Base-by-base conservation (phyloP, 2,888 invertebrate species). In the Chelonus formosanus region DNA sequence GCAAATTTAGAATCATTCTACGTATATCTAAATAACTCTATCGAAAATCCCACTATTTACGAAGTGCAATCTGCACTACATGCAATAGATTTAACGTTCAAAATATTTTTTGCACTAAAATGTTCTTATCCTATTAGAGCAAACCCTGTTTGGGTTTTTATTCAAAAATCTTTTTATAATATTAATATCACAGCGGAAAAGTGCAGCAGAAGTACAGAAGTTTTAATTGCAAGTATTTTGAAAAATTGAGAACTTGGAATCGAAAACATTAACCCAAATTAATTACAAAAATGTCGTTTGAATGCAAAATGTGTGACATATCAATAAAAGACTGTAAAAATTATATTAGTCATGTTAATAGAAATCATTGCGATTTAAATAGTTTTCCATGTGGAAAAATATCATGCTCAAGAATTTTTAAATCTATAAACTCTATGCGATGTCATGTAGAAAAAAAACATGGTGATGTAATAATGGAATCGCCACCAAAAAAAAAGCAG, bases 31-130 rank as follows among this genome's bases (percentile, higher is more conserved):
- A 58, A 67, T 45, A 47, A 67, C 34, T 59, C 59, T 3, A n/a
- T 59, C 3, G 52, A 67, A 4, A 53, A 59, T 54, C 59, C 63
- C 34, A 63, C 63, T 5, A 52, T 58, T 8, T 64, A 64, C 44
- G 31, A 43, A 50, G 56, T 36, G 6, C 50, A 58, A 5, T 53
- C 64, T 7, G 31, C 52, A 8, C 34, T 58, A 45, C 6, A 64
- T 32, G 64, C 53, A 6, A 57, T 52, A 32, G 50, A 56, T 45
- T 53, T 64, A 10, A 58, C 58, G 3, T 64, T 64, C 3, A 58
- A 64, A 52, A 48, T 58, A 32, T 58, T n/a, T 53, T 58, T 64
- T 20, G 58, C 64, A 20, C 44, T 64, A 4, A 20, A 52, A 3
- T 56, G 64, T 48, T 35, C 3, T 10, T 64, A 58, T 32, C 48